Evolutionary conservation across 2,797 vertebrate genomes (phyloP), one percentile per base, ranked within the genome.

Genomic region (Pseudomugil tenellus): DNA sequence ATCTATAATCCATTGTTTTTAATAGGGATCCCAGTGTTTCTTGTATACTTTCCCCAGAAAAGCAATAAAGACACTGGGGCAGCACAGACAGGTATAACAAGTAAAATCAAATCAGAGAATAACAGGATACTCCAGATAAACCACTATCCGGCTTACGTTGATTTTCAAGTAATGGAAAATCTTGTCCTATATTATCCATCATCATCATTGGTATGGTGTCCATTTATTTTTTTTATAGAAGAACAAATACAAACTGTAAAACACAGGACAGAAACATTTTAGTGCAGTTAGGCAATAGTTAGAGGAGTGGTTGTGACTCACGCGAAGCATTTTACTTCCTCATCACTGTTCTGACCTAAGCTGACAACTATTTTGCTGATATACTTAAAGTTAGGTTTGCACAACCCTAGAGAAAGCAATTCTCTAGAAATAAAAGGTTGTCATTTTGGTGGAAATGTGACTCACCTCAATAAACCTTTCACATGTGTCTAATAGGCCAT

Each of bases 61-160:
- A 25, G 51, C 41, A 11, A 41, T 43, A 49, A 32, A 21, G 52
- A 34, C 1, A 12, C 3, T 17, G 6, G 16, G n/a, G 28, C 11
- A 0, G 11, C 29, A 0, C 17, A 14, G 49, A 66, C 79, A 56
- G 46, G 79, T 68, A 46, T 21, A 71, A 76, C 77, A 71, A 59
- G 70, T 68, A 29, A 21, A 76, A 25, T 37, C 12, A 31, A 39
- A 52, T 7, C 1, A 17, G 60, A 58, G 55, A 11, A 58, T 37
- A 81, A 70, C 66, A 72, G 64, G 77, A 70, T 32, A 62, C 73
- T 81, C 72, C 72, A 72, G 69, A 52, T 8, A 0, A 63, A 70
- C 35, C 1, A 67, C 60, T 72, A 70, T 70, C 2, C 12, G 14
- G 28, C 17, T 21, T 6, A 41, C 54, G 34, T 25, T 69, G 52